Evolutionary conservation across 2,113 vertebrate genomes (phyloP), one percentile per base, ranked within the genome.

Genomic region (Notothenia coriiceps): DNA sequence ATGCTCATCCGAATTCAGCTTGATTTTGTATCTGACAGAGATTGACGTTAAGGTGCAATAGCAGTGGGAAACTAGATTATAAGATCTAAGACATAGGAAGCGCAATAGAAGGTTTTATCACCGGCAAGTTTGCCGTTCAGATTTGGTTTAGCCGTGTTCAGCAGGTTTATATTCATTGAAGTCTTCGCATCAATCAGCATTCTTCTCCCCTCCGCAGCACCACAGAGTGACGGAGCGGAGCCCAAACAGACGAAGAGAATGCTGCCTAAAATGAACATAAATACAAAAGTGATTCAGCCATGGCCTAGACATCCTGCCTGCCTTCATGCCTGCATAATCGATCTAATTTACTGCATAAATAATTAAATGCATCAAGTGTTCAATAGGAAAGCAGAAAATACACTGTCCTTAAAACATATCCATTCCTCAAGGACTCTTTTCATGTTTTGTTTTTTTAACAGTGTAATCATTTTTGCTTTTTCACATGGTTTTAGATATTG

Each of bases 21-120:
- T 96, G 85, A 99, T 97, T 94, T 94, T 96, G 95, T 97, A 99
- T 93, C 96, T 99, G 94, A 44, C 76, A 56, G 46, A 74, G 66
- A 73, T 44, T 20, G 0, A 64, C 70, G 84, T 97, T 96, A 98
- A 98, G 96, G 96, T 90, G 54, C 70, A 66, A 76, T 6, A 78
- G 57, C 66, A 77, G 74, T 77, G 77, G 81, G 86, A 82, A 90
- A 80, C 69, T 74, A 64, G 74, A 82, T 84, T 80, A 86, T 70
- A 66, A 70, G 70, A 87, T 80, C 62, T 79, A 51, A 88, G 68
- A 82, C 64, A 69, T 52, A 72, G 75, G 66, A 83, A 68, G 70
- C 61, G 55, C 52, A 18, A 56, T 66, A 68, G 56, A 59, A 59
- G 72, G 67, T 67, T 89, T 92, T 77, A 88, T 82, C 74, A 74